Conservation (phyloP, 64 coral and sea anemone species). For the Catalaphyllia jardinei region DNA sequence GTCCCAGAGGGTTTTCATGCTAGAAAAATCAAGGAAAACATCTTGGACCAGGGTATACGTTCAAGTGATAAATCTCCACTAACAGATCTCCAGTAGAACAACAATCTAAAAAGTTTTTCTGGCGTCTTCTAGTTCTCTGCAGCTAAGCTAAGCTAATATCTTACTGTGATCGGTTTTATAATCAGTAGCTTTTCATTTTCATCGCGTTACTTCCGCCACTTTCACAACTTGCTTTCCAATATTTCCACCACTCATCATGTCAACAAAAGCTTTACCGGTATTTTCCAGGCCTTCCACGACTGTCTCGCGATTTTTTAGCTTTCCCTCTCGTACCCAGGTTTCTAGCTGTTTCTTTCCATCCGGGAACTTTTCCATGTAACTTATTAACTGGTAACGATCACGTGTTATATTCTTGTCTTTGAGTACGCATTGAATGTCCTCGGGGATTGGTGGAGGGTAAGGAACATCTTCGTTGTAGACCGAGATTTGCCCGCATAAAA, state of each 20-base stretch:
- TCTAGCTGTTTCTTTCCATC: slow-evolving; percentile 61
- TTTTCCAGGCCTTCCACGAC: slow-evolving; percentile 74
- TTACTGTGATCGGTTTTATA: too few species aligned
- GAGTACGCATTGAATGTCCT: slow-evolving; percentile 57
- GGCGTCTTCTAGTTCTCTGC: too few species aligned
- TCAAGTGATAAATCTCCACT: too few species aligned
- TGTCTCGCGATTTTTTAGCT: slow-evolving; percentile 76
- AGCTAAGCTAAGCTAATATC: too few species aligned
- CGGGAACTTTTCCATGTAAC: slow-evolving; percentile 51
- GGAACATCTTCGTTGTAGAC: slow-evolving; percentile 79
- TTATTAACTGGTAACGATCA: slow-evolving; percentile 57
- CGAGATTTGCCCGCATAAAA: slow-evolving; percentile 87
- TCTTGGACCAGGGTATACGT: too few species aligned
- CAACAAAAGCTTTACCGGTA: slow-evolving; percentile 74
- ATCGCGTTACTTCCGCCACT: slow-evolving; percentile 6
- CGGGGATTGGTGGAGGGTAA: slow-evolving; percentile 65
- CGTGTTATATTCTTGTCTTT: slow-evolving; percentile 71
- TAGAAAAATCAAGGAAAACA: too few species aligned
- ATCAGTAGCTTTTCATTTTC: neutral
- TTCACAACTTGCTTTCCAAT: slow-evolving; percentile 87
- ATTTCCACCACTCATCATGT: slow-evolving; percentile 85
- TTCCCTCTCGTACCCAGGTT: slow-evolving; percentile 75
- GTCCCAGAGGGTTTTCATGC: too few species aligned
- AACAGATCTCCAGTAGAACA: too few species aligned
- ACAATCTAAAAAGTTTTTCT: too few species aligned